phyloP scores from a whole-genome alignment of 35 echinoderm and acorn worm species.

The Nesometra sesokonis region DNA sequence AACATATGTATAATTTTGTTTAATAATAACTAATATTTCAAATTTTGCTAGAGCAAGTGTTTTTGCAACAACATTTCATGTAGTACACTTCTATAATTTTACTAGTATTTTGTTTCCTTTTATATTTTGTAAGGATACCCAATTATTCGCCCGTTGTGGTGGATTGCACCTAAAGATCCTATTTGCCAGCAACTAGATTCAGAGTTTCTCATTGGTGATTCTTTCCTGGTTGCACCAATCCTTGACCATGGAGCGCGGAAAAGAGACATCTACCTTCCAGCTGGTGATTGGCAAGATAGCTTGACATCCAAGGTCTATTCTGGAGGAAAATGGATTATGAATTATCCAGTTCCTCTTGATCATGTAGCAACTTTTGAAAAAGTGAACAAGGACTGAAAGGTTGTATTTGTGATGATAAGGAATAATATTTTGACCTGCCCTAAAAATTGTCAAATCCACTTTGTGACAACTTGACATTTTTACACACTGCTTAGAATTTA shows the following conservation, averaged over 20 bases:
- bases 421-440: too few relatives aligned
- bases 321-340: conserved; percentile 52
- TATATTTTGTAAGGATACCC: conserved; percentile 35
- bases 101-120: too few relatives aligned
- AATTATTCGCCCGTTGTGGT: conserved; percentile 64
- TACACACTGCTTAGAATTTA: too few relatives aligned
- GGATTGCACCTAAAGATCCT: conserved; percentile 45
- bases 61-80: too few relatives aligned
- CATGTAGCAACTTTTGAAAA: conserved; percentile 20
- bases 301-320: neutral
- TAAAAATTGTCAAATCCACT: too few relatives aligned
- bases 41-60: too few relatives aligned
- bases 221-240: conserved; percentile 56
- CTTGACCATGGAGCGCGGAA: conserved; percentile 2
- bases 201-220: conserved; percentile 60
- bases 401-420: too few relatives aligned
- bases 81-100: too few relatives aligned
- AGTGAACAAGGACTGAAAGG: neutral
- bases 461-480: too few relatives aligned
- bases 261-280: conserved; percentile 63
- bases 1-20: too few relatives aligned
- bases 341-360: conserved; percentile 59
- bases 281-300: conserved; percentile 38
- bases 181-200: conserved; percentile 28
- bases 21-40: too few relatives aligned